Conservation (phyloP, 2,797 vertebrate genomes). For the Peromyscus melanophrys region DNA sequence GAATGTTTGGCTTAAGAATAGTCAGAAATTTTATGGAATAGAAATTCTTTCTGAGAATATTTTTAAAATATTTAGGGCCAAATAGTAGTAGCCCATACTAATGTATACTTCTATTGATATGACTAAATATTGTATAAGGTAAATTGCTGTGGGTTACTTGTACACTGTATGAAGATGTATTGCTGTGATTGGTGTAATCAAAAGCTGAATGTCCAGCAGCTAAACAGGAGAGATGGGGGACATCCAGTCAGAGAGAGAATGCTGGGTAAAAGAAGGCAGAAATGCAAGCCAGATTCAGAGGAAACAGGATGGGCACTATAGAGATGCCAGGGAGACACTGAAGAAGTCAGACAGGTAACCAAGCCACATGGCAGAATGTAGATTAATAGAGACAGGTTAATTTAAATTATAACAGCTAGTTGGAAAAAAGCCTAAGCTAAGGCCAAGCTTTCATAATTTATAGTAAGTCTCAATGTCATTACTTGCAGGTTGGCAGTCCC, state of each 20-base stretch:
- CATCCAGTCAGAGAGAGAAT: background rate
- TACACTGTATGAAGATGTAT: background rate
- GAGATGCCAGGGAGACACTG: background rate
- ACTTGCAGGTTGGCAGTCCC: background rate
- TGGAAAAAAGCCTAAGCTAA: background rate
- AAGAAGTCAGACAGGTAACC: background rate
- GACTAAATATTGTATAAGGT: background rate
- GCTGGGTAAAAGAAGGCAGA: background rate
- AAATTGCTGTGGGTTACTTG: background rate
- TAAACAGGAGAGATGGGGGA: background rate
- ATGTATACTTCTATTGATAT: too few relatives aligned
- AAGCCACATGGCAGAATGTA: background rate
- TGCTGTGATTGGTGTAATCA: background rate
- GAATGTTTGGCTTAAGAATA: background rate
- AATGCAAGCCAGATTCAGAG: background rate
- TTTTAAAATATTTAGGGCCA: background rate
- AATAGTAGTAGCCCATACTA: background rate
- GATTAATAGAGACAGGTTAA: background rate
- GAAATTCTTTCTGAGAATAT: background rate
- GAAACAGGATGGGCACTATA: background rate
- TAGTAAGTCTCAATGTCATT: background rate
- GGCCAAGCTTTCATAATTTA: background rate
- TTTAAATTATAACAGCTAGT: background rate
- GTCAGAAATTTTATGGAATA: background rate
- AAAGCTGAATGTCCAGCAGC: background rate